These are phyloP conservation scores for Cirrhinus mrigala DNA, from an alignment of 2,797 vertebrate species.

Conservation along the genomic window DNA sequence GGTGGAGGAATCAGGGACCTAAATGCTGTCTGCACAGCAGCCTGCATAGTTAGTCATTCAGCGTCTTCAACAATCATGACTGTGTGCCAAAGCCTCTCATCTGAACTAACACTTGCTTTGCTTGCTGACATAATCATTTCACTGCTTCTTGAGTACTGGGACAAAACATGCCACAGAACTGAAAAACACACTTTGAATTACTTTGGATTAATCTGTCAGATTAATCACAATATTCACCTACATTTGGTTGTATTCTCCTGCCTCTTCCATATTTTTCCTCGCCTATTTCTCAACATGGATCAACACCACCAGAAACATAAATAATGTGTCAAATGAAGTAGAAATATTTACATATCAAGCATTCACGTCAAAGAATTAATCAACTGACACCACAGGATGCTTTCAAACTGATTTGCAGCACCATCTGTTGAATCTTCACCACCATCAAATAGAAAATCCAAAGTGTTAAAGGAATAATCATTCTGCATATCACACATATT, in stretches of 20 bases:
- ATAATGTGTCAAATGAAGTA: slow-evolving; percentile 9
- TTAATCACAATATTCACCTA: not conserved
- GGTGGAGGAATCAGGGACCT: not conserved
- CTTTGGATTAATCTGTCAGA: not conserved
- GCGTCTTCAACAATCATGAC: not conserved
- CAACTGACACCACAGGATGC: slow-evolving; percentile 7
- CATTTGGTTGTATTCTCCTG: not conserved
- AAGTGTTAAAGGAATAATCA: not conserved
- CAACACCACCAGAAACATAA: slow-evolving; percentile 7
- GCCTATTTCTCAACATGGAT: not conserved
- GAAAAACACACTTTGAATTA: not conserved
- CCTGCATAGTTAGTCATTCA: slow-evolving; percentile 18
- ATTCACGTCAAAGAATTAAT: slow-evolving; percentile 13
- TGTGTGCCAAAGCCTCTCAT: slow-evolving; percentile 20
- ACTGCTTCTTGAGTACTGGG: not conserved
- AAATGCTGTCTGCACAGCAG: not conserved
- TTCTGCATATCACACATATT: not conserved
- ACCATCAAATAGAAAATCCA: slow-evolving; percentile 9
- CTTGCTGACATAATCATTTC: slow-evolving; percentile 11
- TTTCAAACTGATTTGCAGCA: slow-evolving; percentile 19
- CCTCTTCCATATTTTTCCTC: not conserved
- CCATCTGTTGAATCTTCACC: slow-evolving; percentile 35
- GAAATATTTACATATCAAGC: slow-evolving; percentile 27
- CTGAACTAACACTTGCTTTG: slow-evolving; percentile 30
- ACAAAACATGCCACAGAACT: not conserved